Conservation (phyloP, 1,140 invertebrate genomes). For the Anastrepha obliqua region DNA sequence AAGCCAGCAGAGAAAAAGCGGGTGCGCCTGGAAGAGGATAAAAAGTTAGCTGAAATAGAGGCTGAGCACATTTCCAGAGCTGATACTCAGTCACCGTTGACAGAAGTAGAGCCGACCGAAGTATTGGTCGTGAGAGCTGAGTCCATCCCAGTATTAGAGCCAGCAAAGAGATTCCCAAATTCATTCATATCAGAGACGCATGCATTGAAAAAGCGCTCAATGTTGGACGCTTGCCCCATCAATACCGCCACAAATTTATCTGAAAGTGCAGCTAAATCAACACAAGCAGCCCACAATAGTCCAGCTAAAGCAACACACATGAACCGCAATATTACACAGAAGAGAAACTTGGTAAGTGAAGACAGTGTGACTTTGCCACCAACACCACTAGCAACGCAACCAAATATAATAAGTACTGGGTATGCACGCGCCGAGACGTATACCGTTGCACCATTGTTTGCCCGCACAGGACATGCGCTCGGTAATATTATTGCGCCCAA, state of each 20-base stretch:
- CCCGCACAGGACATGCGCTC: background rate
- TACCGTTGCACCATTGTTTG: background rate
- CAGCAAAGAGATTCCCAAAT: background rate
- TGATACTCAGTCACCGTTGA: no score
- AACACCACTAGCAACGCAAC: background rate
- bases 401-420: constrained; percentile 16
- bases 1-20: background rate
- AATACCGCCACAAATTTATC: background rate
- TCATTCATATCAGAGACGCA: background rate
- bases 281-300: background rate
- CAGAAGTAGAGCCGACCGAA: background rate
- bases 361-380: background rate
- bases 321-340: background rate
- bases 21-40: background rate
- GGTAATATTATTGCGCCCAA: background rate
- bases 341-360: background rate
- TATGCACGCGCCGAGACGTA: background rate
- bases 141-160: background rate
- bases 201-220: background rate
- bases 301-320: background rate
- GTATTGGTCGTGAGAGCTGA: background rate
- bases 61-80: background rate
- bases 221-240: background rate
- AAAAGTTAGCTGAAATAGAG: background rate
- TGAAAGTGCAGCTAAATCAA: background rate